These are phyloP conservation scores for Hemibagrus guttatus DNA, from an alignment of 2,797 vertebrate genomes.

Conservation along the genomic window DNA sequence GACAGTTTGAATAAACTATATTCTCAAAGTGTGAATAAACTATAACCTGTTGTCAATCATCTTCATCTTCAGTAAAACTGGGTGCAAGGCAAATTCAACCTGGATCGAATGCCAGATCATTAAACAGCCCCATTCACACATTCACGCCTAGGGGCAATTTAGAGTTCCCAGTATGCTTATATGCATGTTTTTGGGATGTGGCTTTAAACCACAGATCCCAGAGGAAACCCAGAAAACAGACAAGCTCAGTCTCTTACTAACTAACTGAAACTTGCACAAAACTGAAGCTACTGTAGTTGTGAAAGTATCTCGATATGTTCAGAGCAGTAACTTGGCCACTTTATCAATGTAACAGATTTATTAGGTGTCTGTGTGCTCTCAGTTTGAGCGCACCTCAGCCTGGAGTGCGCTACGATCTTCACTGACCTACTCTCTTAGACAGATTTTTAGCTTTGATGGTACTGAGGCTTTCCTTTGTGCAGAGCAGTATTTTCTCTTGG, in stretches of 20 bases:
- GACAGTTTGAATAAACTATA: no score
- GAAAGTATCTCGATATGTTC: constrained; percentile 9
- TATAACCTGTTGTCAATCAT: not conserved
- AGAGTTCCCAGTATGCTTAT: not conserved
- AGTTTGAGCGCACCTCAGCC: constrained; percentile 18
- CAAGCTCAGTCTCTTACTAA: not conserved
- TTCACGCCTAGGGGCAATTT: not conserved
- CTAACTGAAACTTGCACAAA: not conserved
- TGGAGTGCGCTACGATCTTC: constrained; percentile 4
- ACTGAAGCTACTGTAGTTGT: not conserved
- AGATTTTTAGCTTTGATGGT: constrained; percentile 61
- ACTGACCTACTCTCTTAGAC: constrained; percentile 27
- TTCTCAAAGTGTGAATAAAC: not conserved
- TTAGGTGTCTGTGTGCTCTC: constrained; percentile 22
- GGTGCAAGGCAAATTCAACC: not conserved
- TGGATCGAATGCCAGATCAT: not conserved
- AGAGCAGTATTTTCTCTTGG: constrained; percentile 62
- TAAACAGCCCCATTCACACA: not conserved
- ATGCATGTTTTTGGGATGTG: not conserved
- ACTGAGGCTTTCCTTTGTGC: constrained; percentile 51
- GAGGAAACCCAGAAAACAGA: not conserved
- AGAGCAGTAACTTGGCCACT: constrained; percentile 19
- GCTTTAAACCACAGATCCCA: not conserved
- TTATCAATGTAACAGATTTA: constrained; percentile 30
- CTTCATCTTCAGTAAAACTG: not conserved